Evolutionary conservation across 2,888 invertebrate species (phyloP).

Genomic region (Cantharis rustica): DNA sequence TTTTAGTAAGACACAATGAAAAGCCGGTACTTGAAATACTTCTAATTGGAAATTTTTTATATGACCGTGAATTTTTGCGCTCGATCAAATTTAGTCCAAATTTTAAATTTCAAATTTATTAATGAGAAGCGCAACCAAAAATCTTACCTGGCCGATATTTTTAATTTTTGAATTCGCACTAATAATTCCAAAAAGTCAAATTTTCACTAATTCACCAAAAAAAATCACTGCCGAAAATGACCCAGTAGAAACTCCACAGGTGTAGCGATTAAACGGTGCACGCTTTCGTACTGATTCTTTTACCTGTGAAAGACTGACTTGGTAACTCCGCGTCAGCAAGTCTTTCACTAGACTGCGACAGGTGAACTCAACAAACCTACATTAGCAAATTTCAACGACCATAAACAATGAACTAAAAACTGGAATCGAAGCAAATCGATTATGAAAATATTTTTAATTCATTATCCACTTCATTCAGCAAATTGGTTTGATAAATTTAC

Average conservation of each 20-base stretch:
- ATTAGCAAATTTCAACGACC: conserved; percentile 19
- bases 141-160: not conserved
- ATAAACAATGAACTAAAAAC: conserved; percentile 3
- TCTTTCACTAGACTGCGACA: conserved; percentile 35
- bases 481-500: not conserved
- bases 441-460: not conserved
- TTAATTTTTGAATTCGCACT: not conserved
- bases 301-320: conserved; percentile 41
- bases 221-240: conserved; percentile 26
- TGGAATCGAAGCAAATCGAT: not conserved
- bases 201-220: conserved; percentile 20
- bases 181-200: not conserved
- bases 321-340: conserved; percentile 38
- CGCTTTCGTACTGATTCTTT: conserved; percentile 33
- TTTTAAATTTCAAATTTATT: not conserved
- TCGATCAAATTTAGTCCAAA: not conserved
- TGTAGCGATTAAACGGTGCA: conserved; percentile 31
- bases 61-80: not conserved
- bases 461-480: not conserved
- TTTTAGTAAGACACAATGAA: not conserved
- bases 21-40: not conserved
- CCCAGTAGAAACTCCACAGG: conserved; percentile 30
- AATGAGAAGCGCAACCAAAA: not conserved
- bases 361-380: conserved; percentile 36
- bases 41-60: not conserved